A percentile compares a stretch with the other conserved stretches of the same genome.
Evolutionary conservation across 2,113 vertebrate species (phyloP).

Genomic region (Ciconia maguari): DNA sequence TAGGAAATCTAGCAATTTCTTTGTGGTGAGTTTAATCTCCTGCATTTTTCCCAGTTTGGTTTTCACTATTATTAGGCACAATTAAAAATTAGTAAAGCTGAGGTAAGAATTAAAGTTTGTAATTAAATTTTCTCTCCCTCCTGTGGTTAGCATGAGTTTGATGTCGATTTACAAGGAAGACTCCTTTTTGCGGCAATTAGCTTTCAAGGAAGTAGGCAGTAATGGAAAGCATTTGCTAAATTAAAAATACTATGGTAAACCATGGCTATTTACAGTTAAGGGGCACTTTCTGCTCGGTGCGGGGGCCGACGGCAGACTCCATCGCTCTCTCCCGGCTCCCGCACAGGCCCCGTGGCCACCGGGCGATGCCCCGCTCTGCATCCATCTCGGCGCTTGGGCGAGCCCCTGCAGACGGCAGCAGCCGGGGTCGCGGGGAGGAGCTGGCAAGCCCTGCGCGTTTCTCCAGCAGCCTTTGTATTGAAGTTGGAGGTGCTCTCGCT

Average conservation of each 20-base stretch:
- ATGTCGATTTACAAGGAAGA: background rate
- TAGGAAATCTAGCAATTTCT: slow-evolving; percentile 42
- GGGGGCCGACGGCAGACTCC: accelerated
- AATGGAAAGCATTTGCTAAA: slow-evolving; percentile 4
- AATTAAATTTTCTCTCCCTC: slow-evolving; percentile 38
- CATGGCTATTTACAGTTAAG: background rate
- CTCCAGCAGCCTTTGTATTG: background rate
- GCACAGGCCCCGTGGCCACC: accelerated
- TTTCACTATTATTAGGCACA: slow-evolving; percentile 37
- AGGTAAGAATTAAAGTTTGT: slow-evolving; percentile 36
- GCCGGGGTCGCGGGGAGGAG: accelerated
- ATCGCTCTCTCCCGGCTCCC: background rate
- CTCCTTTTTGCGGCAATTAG: background rate
- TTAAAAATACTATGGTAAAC: background rate
- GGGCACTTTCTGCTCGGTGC: background rate
- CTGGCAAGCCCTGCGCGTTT: accelerated
- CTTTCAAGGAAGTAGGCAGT: background rate
- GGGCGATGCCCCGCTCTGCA: accelerated
- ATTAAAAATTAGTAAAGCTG: slow-evolving; percentile 45
- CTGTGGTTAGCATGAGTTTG: background rate
- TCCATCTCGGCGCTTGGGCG: accelerated
- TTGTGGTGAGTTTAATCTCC: slow-evolving; percentile 21
- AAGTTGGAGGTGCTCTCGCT: background rate
- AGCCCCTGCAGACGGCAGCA: background rate
- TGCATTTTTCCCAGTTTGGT: slow-evolving; percentile 16